Base-by-base conservation (phyloP, 2,888 invertebrate species). In the Tinea pellionella region DNA sequence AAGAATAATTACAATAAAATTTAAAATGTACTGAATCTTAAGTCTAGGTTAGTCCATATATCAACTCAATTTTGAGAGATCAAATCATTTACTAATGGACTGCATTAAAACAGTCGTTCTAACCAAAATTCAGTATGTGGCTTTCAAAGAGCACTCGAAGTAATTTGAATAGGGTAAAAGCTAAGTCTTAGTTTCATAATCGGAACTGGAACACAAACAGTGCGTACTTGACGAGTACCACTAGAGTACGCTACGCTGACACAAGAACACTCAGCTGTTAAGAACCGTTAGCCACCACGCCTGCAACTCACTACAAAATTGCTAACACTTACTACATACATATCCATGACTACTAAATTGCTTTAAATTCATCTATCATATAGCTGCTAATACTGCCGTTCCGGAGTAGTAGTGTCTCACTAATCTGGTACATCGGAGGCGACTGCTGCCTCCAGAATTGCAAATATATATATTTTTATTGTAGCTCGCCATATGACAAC, bases 281-380 rank as follows among this genome's bases (percentile, higher is more conserved):
- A 57, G 57, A 15, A 57, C 57, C 16, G 57, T 57, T 57, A 57
- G 57, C 57, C 30, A 30, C 53, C 53, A 24, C 11, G 53, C 53
- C 12, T 2, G 47, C 15, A 47, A 15, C 53, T 53, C 24, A 53
- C 24, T 53, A 19, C 19, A 8, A 18, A 53, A 53, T 53, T 24
- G 13, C 15, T 47, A 16, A 16, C 15, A n/a, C 47, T n/a, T 13
- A 41, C 41, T 13, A 41, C 9, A 41, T 41, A 41, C 32, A 32
- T 11, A 11, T 32, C 11, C 11, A 32, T n/a, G n/a, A n/a, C n/a
- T n/a, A n/a, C n/a, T n/a, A n/a, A n/a, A n/a, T n/a, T n/a, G n/a
- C n/a, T n/a, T n/a, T n/a, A n/a, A n/a, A n/a, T n/a, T n/a, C n/a
- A n/a, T n/a, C n/a, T n/a, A n/a, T n/a, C n/a, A n/a, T n/a, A n/a